A percentile compares a stretch with the other conserved stretches of the same genome.
Evolutionary conservation across 2,888 invertebrate species (phyloP).

Genomic region (Oscheius sp.): DNA sequence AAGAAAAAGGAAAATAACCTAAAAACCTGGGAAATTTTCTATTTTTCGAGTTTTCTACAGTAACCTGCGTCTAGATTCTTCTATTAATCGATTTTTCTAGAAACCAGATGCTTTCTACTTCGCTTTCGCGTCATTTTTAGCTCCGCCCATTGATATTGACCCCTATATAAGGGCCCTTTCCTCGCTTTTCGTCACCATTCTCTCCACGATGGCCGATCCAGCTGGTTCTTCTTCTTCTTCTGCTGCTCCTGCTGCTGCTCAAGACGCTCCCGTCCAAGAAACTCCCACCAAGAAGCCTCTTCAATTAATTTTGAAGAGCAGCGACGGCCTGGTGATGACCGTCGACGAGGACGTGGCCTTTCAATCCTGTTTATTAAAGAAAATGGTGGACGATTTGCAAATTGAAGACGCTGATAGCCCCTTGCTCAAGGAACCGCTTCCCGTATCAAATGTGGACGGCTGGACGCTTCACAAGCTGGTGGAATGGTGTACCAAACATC

Average conservation of each 20-base stretch:
- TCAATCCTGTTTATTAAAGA: constrained; percentile 21
- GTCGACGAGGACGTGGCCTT: constrained; percentile 16
- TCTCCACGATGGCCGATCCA: too few species aligned
- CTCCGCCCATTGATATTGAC: neutral
- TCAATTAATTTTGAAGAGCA: neutral
- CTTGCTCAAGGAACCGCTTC: neutral
- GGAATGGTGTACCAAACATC: constrained; percentile 28
- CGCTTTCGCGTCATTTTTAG: neutral
- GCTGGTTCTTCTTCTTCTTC: too few species aligned
- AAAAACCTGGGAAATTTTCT: too few species aligned
- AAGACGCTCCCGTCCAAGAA: too few species aligned
- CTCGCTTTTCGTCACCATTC: too few species aligned
- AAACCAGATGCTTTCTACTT: neutral
- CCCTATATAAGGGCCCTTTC: neutral
- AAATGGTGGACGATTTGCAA: constrained; percentile 24
- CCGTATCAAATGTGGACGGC: neutral
- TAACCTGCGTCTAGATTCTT: too few species aligned
- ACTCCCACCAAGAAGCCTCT: constrained; percentile 4
- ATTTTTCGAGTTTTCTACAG: too few species aligned
- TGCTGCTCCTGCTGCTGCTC: too few species aligned
- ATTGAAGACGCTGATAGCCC: neutral
- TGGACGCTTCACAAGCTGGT: constrained; percentile 16
- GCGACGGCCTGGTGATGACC: neutral
- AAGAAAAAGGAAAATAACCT: too few species aligned
- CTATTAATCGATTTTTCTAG: neutral